Conservation (phyloP, 1,140 invertebrate genomes). For the Zaprionus taronus region DNA sequence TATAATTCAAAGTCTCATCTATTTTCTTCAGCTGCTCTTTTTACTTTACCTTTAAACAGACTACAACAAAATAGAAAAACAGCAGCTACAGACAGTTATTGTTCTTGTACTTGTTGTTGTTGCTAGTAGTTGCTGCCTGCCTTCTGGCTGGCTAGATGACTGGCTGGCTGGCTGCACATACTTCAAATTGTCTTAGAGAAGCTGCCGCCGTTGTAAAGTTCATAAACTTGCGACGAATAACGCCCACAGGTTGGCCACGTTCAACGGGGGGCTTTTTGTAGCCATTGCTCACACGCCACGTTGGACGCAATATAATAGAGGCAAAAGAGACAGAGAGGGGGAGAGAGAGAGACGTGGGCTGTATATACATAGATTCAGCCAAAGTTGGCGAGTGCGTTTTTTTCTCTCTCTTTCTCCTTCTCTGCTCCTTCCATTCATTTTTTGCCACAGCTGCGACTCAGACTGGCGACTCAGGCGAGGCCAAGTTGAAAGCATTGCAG, state of each 20-base stretch:
- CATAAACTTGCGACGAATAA: slow-evolving; percentile 79
- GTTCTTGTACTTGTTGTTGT: slow-evolving; percentile 36
- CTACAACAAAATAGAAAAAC: slow-evolving; percentile 27
- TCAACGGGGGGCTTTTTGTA: slow-evolving; percentile 56
- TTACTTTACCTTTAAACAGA: slow-evolving; percentile 55
- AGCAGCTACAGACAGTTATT: slow-evolving; percentile 57
- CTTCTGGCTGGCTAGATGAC: slow-evolving; percentile 37
- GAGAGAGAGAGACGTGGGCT: too few relatives aligned
- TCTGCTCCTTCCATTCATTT: slow-evolving; percentile 16
- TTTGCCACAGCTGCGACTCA: slow-evolving; percentile 32
- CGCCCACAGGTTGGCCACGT: slow-evolving; percentile 76
- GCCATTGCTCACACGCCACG: slow-evolving; percentile 76
- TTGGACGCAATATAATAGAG: slow-evolving; percentile 42
- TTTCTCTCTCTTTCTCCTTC: slow-evolving; percentile 9
- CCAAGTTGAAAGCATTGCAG: slow-evolving; percentile 76
- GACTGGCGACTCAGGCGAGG: slow-evolving; percentile 34
- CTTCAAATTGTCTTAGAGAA: slow-evolving; percentile 73
- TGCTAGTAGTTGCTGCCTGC: slow-evolving; percentile 34
- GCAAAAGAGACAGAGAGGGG: too few relatives aligned
- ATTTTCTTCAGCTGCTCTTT: slow-evolving; percentile 8
- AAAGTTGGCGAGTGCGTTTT: slow-evolving; percentile 49
- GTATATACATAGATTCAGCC: slow-evolving; percentile 6
- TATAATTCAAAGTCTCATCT: not conserved
- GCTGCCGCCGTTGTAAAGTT: slow-evolving; percentile 65
- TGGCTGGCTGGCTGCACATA: slow-evolving; percentile 57